These are phyloP conservation scores for Malacosoma neustria DNA, from an alignment of 2,888 invertebrate genomes.

Conservation along the genomic window DNA sequence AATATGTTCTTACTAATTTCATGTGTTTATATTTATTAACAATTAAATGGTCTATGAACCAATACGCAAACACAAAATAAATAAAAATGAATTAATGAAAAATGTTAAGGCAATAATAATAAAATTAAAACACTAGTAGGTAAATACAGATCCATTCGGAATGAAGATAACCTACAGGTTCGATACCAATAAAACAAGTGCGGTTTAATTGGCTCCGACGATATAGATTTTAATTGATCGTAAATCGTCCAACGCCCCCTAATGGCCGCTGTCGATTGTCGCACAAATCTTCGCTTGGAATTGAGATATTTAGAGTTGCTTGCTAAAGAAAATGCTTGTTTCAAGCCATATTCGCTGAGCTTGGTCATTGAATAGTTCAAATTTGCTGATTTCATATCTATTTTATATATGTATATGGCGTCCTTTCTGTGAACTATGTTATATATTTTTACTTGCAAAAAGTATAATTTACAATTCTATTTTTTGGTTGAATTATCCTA, in stretches of 20 bases:
- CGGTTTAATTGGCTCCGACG: slow-evolving; percentile 58
- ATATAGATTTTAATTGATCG: slow-evolving; percentile 68
- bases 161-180: slow-evolving; percentile 36
- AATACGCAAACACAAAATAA: too few relatives aligned
- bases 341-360: slow-evolving; percentile 4
- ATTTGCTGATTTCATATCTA: too few relatives aligned
- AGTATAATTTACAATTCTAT: too few relatives aligned
- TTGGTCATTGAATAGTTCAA: too few relatives aligned
- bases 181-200: slow-evolving; percentile 53
- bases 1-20: too few relatives aligned
- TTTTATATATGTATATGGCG: too few relatives aligned
- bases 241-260: slow-evolving; percentile 46
- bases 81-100: too few relatives aligned
- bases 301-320: slow-evolving; percentile 23
- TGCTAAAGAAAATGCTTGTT: slow-evolving; percentile 12
- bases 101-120: background rate
- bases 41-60: too few relatives aligned
- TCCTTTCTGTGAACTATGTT: too few relatives aligned
- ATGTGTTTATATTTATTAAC: too few relatives aligned
- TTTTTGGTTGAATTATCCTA: too few relatives aligned
- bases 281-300: slow-evolving; percentile 34
- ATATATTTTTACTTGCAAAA: too few relatives aligned
- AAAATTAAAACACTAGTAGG: background rate
- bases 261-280: slow-evolving; percentile 35
- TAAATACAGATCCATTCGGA: slow-evolving; percentile 21